phyloP scores from a whole-genome alignment of 2,888 invertebrate genomes.

The Sicus ferrugineus region DNA sequence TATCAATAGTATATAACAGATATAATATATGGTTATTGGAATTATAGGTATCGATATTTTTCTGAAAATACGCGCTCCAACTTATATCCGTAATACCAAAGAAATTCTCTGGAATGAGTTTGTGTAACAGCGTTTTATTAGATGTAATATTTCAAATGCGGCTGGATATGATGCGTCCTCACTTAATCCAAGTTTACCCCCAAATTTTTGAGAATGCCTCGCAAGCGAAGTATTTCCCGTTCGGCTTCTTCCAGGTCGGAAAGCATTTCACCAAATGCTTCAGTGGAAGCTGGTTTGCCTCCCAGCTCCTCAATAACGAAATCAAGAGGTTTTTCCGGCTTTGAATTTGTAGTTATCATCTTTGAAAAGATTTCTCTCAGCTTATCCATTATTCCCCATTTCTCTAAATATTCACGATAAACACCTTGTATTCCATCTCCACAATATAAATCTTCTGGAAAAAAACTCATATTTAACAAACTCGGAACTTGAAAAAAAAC shows the following conservation, averaged over 20 bases:
- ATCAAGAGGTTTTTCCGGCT: conserved; percentile 43
- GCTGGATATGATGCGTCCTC: no score
- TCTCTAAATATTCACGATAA: conserved; percentile 39
- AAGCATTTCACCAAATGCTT: conserved; percentile 38
- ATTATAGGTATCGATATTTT: no score
- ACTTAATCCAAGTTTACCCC: conserved; percentile 30
- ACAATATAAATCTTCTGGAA: conserved; percentile 32
- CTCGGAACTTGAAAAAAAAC: no score
- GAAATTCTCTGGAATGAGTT: no score
- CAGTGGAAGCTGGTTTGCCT: conserved; percentile 36
- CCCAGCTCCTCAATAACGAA: conserved; percentile 44
- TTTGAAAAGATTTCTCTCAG: conserved; percentile 40
- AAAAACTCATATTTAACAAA: not conserved
- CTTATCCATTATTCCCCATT: conserved; percentile 38
- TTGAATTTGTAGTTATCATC: conserved; percentile 38
- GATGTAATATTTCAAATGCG: no score
- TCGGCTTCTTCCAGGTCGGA: conserved; percentile 42
- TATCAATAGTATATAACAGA: no score
- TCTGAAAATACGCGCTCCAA: no score
- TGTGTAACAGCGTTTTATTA: no score
- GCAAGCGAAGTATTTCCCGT: conserved; percentile 40
- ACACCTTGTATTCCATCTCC: conserved; percentile 42
- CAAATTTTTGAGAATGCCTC: conserved; percentile 33
- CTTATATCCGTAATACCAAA: no score
- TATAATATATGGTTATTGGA: no score